Conservation (phyloP, 2,888 invertebrate genomes). For the Coronaproctus castanopsis region DNA sequence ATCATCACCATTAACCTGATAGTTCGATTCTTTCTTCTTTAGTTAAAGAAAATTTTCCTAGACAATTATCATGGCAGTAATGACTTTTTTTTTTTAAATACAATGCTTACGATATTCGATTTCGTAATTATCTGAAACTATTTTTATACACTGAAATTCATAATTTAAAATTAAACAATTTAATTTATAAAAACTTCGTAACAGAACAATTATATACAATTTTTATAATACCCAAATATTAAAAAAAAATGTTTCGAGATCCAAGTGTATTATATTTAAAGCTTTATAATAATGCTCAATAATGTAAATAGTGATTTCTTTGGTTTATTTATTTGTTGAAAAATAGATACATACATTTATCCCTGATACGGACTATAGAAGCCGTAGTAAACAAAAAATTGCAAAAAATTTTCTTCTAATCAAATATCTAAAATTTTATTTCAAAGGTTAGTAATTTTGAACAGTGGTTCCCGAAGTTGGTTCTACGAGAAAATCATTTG, state of each 20-base stretch:
- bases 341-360: not conserved
- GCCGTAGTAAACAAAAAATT: not conserved
- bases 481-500: too few species aligned
- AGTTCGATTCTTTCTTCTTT: not conserved
- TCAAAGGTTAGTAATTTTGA: not conserved
- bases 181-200: not conserved
- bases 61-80: not conserved
- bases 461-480: too few species aligned
- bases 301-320: not conserved
- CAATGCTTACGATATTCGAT: not conserved
- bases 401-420: not conserved
- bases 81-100: not conserved
- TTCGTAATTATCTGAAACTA: not conserved
- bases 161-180: not conserved
- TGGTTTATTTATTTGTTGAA: not conserved
- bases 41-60: not conserved
- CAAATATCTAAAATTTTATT: not conserved
- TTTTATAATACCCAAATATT: not conserved
- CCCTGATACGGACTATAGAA: not conserved
- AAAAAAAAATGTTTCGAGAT: not conserved
- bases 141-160: not conserved
- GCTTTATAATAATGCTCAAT: not conserved
- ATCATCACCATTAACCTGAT: not conserved
- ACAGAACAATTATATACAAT: not conserved
- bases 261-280: not conserved